Conservation (phyloP, 1,140 invertebrate species). For the Drosophila sturtevanti region DNA sequence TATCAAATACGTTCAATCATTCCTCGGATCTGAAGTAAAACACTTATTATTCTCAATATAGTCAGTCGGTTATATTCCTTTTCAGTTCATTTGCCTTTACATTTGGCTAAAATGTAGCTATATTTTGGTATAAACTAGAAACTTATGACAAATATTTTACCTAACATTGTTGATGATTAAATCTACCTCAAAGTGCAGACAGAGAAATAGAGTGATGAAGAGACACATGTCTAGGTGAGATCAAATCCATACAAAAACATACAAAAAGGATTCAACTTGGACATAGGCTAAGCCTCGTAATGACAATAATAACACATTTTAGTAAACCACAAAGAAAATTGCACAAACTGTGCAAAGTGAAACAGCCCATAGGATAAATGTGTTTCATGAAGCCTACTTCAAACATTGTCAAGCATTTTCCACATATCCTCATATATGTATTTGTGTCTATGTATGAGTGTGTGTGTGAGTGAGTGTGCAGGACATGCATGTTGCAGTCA, state of each 20-base stretch:
- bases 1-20: background rate
- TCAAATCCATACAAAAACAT: conserved; percentile 15
- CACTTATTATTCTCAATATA: too few relatives aligned
- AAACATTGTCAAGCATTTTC: conserved; percentile 22
- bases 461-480: conserved; percentile 20
- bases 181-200: conserved; percentile 13
- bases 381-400: conserved; percentile 16
- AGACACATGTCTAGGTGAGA: conserved; percentile 2
- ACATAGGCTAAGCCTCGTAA: conserved; percentile 51
- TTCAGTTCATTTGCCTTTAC: too few relatives aligned
- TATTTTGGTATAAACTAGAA: too few relatives aligned
- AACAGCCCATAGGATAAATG: conserved; percentile 38
- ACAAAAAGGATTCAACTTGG: conserved; percentile 12
- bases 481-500: conserved; percentile 40
- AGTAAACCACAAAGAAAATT: conserved; percentile 46
- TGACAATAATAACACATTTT: conserved; percentile 62
- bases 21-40: background rate
- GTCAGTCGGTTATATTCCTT: too few relatives aligned
- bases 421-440: background rate
- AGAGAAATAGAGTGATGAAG: background rate
- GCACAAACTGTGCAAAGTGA: conserved; percentile 12
- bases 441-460: conserved; percentile 10
- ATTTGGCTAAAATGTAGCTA: background rate
- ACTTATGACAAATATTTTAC: background rate
- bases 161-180: conserved; percentile 1